phyloP scores from a whole-genome alignment of 2,888 invertebrate genomes.

The Erannis defoliaria region DNA sequence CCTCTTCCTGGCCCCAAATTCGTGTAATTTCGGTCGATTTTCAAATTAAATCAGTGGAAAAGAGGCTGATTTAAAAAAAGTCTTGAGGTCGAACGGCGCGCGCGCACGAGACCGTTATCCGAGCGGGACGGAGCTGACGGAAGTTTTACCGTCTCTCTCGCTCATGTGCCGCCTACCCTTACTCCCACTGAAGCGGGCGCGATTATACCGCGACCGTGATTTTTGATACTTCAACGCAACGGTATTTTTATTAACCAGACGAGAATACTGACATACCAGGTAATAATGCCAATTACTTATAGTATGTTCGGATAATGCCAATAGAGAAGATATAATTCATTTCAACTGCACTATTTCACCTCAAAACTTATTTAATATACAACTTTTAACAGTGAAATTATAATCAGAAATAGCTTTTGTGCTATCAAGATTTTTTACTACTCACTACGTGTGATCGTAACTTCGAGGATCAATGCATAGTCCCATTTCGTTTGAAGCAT shows the following conservation, averaged over 20 bases:
- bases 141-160: constrained; percentile 60
- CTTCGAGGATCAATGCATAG: neutral
- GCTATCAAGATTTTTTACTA: neutral
- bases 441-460: neutral
- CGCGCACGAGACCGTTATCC: constrained; percentile 73
- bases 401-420: neutral
- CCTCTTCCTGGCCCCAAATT: constrained; percentile 51
- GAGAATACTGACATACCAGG: neutral
- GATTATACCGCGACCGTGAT: constrained; percentile 53
- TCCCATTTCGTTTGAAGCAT: neutral
- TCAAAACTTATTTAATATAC: too few relatives aligned
- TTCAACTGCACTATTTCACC: too few relatives aligned
- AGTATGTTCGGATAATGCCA: neutral
- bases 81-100: constrained; percentile 64
- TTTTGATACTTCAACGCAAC: constrained; percentile 68
- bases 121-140: constrained; percentile 47
- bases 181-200: constrained; percentile 68
- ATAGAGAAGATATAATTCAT: neutral
- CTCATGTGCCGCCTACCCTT: constrained; percentile 70
- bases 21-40: constrained; percentile 66
- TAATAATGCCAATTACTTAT: neutral
- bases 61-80: constrained; percentile 65
- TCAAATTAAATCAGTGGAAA: constrained; percentile 67
- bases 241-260: neutral
- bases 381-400: too few relatives aligned